Evolutionary conservation across 1,140 invertebrate species (phyloP).

Genomic region (Drosophila saltans): DNA sequence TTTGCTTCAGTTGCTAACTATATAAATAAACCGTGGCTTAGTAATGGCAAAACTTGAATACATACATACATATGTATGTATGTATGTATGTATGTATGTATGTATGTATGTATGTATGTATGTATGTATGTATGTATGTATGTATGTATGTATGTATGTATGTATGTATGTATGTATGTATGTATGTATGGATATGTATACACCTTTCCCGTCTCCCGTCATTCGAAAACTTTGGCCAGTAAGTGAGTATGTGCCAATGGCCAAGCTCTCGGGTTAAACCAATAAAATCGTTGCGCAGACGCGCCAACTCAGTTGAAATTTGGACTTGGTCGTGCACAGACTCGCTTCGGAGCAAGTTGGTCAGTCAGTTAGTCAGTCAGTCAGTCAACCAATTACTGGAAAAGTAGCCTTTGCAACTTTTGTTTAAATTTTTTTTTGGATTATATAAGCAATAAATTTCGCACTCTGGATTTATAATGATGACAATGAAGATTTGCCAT

Average conservation of each 20-base stretch:
- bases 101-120: too few species aligned
- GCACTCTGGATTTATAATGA: neutral
- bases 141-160: too few species aligned
- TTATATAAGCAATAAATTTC: conserved; percentile 17
- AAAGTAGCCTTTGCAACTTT: neutral
- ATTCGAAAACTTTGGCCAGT: neutral
- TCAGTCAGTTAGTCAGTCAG: neutral
- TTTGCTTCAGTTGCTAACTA: neutral
- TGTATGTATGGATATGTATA: neutral
- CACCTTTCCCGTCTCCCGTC: neutral
- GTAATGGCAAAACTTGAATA: neutral
- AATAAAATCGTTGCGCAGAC: conserved; percentile 76
- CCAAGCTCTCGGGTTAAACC: conserved; percentile 51
- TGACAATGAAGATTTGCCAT: conserved; percentile 16
- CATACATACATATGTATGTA: neutral
- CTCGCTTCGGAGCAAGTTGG: conserved; percentile 2
- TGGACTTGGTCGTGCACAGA: conserved; percentile 52
- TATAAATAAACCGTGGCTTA: neutral
- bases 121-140: too few species aligned
- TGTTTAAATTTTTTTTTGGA: neutral
- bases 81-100: too few species aligned
- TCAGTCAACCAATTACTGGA: neutral
- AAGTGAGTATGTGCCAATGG: conserved; percentile 25
- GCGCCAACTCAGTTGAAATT: conserved; percentile 67
- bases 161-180: too few species aligned